These are phyloP conservation scores for Erythrolamprus reginae DNA, from an alignment of 2,113 vertebrate species.

Conservation along the genomic window DNA sequence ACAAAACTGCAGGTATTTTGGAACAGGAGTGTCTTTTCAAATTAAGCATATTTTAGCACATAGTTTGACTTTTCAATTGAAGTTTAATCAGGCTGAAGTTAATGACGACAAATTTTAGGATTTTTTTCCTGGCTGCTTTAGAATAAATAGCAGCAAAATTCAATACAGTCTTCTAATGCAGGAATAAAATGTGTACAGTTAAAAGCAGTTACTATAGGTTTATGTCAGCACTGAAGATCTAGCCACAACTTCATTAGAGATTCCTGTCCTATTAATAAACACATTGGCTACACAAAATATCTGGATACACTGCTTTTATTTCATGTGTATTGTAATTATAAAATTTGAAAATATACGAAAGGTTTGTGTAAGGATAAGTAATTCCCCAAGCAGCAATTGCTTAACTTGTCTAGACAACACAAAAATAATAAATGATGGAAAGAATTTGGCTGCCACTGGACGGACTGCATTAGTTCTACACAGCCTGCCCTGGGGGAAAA, in stretches of 20 bases:
- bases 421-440: neutral
- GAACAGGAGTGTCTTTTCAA: neutral
- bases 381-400: neutral
- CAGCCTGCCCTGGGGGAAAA: neutral
- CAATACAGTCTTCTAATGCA: neutral
- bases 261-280: neutral
- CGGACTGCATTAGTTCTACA: neutral
- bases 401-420: neutral
- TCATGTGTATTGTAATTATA: neutral
- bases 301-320: slow-evolving; percentile 15
- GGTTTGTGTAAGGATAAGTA: neutral
- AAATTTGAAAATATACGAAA: neutral
- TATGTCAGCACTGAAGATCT: slow-evolving; percentile 1
- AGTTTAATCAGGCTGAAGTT: neutral
- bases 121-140: neutral
- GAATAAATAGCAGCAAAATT: neutral
- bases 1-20: neutral
- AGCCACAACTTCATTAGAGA: neutral
- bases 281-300: slow-evolving; percentile 19
- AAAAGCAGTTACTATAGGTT: neutral
- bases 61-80: neutral
- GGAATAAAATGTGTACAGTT: neutral
- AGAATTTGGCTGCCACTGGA: neutral
- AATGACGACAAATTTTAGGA: neutral
- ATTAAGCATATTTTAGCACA: neutral